These are phyloP conservation scores for Perizoma affinitatum DNA, from an alignment of 2,888 invertebrate species.

Conservation along the genomic window DNA sequence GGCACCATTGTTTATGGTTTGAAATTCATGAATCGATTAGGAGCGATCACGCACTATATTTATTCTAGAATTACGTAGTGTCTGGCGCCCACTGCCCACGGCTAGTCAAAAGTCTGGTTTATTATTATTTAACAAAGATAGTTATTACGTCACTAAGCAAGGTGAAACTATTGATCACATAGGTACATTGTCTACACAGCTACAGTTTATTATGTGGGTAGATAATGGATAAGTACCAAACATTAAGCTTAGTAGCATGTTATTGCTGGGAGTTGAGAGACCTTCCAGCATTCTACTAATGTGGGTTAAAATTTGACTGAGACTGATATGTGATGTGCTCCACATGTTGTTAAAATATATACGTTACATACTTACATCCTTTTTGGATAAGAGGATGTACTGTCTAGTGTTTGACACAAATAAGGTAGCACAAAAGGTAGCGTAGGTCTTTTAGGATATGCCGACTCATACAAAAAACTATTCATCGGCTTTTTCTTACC, in stretches of 20 bases:
- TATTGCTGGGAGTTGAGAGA: no score
- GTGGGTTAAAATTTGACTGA: no score
- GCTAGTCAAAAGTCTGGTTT: not conserved
- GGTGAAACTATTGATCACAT: no score
- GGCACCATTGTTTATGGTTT: conserved; percentile 4
- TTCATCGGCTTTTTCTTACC: conserved; percentile 3
- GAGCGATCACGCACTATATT: not conserved
- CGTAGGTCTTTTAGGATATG: not conserved
- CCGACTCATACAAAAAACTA: conserved; percentile 1
- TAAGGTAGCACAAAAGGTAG: not conserved
- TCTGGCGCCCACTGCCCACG: conserved; percentile 11
- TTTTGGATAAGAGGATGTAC: not conserved
- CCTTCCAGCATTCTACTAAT: no score
- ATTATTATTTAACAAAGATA: not conserved
- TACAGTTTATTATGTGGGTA: no score
- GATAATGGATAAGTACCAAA: no score
- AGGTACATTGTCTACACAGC: no score
- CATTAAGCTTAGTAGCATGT: no score
- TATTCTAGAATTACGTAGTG: conserved; percentile 6
- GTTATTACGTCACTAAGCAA: no score
- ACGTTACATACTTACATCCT: no score
- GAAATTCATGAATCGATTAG: not conserved
- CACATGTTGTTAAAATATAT: no score
- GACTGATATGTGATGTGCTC: no score
- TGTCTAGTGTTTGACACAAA: not conserved